Base-by-base conservation (phyloP, 2,113 vertebrate genomes). In the Neodontobutis hainanensis region DNA sequence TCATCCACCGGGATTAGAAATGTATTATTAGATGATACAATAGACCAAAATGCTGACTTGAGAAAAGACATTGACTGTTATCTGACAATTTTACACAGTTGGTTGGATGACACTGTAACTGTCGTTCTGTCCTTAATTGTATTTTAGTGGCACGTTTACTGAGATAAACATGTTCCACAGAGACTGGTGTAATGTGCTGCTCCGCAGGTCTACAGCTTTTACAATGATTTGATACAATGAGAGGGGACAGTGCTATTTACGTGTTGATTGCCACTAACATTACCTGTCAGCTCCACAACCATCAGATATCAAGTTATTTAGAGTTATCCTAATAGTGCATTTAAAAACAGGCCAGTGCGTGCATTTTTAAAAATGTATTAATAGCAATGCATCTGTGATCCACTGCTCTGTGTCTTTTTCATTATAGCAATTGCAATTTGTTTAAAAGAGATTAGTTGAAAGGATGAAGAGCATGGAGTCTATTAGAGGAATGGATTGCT, bases 391-490 rank as follows among this genome's bases (percentile, higher is more conserved):
- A 65, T 55, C 27, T 49, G 56, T 76, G 75, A 72, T 69, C 63
- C 72, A 69, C 56, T 65, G 68, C 49, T 42, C 10, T 61, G 60
- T 15, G 61, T 61, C 49, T 65, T 59, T 86, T 82, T 83, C 85
- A 90, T 90, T 86, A 84, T 34, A 7, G 32, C 11, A 43, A 88
- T 81, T 81, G 78, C 82, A 87, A 75, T 88, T 76, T 81, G 68
- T 67, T 81, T 63, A 86, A 87, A 73, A 77, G 82, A 78, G 86
- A 89, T 90, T 88, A 88, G 77, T 84, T 77, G 68, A 81, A 52
- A 68, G 77, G 65, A 80, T 80, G 77, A 60, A 71, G 71, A 72
- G 69, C 51, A 46, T 63, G 59, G 77, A 79, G 69, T 77, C 80
- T 82, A 85, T 84, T 81, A 82, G 74, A 79, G 66, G 49, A 87